Percentiles rank a stretch among this genome's conserved stretches.
These are phyloP conservation scores for Epirrhoe tristata DNA, from an alignment of 2,888 invertebrate species.

Conservation along the genomic window DNA sequence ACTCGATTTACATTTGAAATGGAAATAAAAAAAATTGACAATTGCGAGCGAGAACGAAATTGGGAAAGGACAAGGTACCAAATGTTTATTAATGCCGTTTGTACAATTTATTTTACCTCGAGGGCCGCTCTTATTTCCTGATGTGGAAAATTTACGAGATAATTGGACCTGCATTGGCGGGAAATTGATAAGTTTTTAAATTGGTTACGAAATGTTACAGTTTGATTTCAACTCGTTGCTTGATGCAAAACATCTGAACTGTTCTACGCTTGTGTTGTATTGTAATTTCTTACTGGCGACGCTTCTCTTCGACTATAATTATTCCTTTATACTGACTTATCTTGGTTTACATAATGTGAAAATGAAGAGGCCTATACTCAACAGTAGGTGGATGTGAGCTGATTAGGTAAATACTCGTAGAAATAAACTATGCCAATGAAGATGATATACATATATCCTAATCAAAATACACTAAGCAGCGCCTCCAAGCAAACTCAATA, in stretches of 20 bases:
- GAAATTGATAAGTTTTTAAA: conserved; percentile 1
- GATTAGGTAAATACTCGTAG: no score
- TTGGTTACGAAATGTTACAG: neutral
- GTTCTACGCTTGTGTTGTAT: no score
- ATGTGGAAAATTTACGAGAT: conserved; percentile 19
- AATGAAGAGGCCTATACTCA: no score
- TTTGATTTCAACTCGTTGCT: neutral
- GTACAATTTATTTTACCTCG: conserved; percentile 25
- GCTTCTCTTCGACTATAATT: no score
- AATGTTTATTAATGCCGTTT: conserved; percentile 53
- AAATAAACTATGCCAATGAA: no score
- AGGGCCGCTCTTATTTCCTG: conserved; percentile 12
- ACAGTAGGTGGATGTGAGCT: no score
- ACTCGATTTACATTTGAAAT: conserved; percentile 71
- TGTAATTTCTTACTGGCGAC: no score
- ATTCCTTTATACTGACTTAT: no score
- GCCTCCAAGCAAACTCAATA: neutral
- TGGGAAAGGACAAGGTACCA: conserved; percentile 33
- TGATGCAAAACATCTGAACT: neutral
- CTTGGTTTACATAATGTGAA: no score
- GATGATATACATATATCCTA: no score
- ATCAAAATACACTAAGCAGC: no score
- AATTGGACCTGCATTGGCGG: conserved; percentile 12
- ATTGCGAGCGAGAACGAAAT: conserved; percentile 48
- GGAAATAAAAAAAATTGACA: conserved; percentile 64